Conservation (phyloP, 1,140 invertebrate genomes). For the Drosophila prosaltans region DNA sequence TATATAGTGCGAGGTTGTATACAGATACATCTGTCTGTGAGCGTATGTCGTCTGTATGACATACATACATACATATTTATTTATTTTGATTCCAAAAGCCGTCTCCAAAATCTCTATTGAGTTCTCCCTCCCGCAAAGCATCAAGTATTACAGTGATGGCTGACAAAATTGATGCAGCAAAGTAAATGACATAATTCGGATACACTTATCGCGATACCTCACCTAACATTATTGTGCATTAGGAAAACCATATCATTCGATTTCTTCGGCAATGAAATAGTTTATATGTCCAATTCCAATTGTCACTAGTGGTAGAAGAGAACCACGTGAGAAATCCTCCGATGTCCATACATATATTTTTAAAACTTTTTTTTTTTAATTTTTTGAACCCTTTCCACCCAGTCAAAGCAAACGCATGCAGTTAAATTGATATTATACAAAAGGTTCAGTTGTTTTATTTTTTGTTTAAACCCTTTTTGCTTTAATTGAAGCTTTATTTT, state of each 20-base stretch:
- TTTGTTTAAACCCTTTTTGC: neutral
- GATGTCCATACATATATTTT: too few relatives aligned
- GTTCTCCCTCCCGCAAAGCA: constrained; percentile 6
- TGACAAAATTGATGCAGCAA: neutral
- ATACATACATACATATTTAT: neutral
- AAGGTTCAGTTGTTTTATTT: too few relatives aligned
- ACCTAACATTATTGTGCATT: too few relatives aligned
- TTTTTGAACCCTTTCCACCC: too few relatives aligned
- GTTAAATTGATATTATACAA: too few relatives aligned
- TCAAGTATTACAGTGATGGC: neutral
- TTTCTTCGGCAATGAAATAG: too few relatives aligned
- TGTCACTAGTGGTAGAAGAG: too few relatives aligned
- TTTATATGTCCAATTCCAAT: too few relatives aligned
- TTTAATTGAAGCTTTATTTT: neutral
- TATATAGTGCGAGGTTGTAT: neutral
- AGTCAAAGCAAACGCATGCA: too few relatives aligned
- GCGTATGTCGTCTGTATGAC: neutral
- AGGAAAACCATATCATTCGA: too few relatives aligned
- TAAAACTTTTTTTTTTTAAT: too few relatives aligned
- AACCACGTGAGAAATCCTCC: too few relatives aligned
- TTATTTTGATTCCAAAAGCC: constrained; percentile 19
- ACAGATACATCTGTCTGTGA: neutral
- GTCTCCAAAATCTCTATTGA: constrained; percentile 6
- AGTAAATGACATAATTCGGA: neutral
- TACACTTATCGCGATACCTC: neutral